A percentile compares a stretch with the other conserved stretches of the same genome.
Evolutionary conservation across 1,140 invertebrate genomes (phyloP).

Genomic region (Babylonia areolata): DNA sequence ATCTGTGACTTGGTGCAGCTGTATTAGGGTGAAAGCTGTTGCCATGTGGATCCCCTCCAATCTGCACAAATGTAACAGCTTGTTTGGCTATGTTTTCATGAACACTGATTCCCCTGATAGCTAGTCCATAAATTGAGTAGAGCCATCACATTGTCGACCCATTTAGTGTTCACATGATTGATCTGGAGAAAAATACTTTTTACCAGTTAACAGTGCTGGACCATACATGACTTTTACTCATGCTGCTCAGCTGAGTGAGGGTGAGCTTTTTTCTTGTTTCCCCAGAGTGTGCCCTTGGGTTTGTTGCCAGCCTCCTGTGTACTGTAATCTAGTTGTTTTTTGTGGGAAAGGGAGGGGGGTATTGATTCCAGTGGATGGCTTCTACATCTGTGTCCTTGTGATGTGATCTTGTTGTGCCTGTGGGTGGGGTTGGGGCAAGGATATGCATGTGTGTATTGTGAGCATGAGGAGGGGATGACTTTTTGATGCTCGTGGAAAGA

Average conservation of each 20-base stretch:
- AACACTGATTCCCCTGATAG: background rate
- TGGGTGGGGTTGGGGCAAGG: no score
- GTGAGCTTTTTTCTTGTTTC: background rate
- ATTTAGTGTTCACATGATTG: background rate
- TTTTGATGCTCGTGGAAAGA: background rate
- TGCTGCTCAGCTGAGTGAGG: background rate
- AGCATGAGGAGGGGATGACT: background rate
- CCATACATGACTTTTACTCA: background rate
- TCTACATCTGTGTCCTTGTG: background rate
- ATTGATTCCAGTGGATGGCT: background rate
- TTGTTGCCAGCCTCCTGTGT: background rate
- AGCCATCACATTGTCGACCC: background rate
- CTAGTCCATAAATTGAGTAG: background rate
- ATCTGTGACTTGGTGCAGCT: background rate
- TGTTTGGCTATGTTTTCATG: background rate
- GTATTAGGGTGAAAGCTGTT: background rate
- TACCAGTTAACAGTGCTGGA: background rate
- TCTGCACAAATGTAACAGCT: background rate
- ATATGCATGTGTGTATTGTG: no score
- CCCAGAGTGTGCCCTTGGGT: background rate
- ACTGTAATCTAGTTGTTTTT: no score
- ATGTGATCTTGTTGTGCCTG: background rate
- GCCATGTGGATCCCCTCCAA: background rate
- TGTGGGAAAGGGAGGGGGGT: no score
- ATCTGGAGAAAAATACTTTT: background rate